These are phyloP conservation scores for Syrphus vitripennis DNA, from an alignment of 2,888 invertebrate genomes.

Conservation along the genomic window DNA sequence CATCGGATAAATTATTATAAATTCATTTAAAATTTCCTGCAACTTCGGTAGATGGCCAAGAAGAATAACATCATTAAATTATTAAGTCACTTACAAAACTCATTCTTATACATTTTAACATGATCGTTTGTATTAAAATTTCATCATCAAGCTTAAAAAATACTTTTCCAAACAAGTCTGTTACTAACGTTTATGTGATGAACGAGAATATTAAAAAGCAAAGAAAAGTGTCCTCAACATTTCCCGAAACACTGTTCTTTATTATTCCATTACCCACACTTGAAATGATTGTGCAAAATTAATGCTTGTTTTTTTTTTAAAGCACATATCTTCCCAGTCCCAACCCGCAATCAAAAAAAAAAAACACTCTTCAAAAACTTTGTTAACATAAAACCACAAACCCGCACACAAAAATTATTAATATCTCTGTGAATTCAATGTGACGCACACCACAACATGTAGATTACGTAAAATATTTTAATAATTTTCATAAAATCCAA, in stretches of 20 bases:
- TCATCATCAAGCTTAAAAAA: not conserved
- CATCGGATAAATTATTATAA: too few species aligned
- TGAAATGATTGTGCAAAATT: not conserved
- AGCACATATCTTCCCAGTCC: not conserved
- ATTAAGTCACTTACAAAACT: not conserved
- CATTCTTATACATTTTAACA: not conserved
- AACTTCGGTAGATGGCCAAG: not conserved
- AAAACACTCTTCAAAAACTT: constrained; percentile 40
- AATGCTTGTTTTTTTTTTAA: not conserved
- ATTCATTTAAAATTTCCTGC: too few species aligned
- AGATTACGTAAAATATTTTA: constrained; percentile 15
- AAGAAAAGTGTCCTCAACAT: not conserved
- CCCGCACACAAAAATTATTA: constrained; percentile 20
- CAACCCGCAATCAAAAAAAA: too few species aligned
- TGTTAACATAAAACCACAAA: constrained; percentile 32
- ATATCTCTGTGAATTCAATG: constrained; percentile 42
- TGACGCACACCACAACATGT: constrained; percentile 19
- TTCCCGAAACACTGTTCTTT: not conserved
- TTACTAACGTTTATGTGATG: not conserved
- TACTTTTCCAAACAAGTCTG: not conserved
- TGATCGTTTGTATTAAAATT: not conserved
- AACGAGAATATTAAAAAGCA: not conserved
- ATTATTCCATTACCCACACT: constrained; percentile 20
- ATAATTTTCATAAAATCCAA: constrained; percentile 22
- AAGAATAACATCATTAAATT: not conserved